Evolutionary conservation across 2,888 invertebrate species (phyloP), one percentile per base, ranked within the genome.

Genomic region (Drosophila gaucha): DNA sequence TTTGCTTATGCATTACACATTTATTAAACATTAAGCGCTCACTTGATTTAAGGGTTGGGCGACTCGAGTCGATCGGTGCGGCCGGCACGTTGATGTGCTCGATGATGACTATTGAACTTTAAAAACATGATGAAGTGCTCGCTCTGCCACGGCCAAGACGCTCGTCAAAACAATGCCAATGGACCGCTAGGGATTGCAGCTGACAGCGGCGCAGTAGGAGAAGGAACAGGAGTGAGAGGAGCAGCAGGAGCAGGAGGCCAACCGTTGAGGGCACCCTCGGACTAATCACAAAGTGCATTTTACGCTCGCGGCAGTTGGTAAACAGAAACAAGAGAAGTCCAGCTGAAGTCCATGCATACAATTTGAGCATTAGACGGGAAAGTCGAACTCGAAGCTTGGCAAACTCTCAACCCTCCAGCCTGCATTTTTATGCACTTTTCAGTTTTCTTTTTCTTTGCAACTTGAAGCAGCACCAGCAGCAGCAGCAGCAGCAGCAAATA

Each of bases 251-350:
- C 4, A 14, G 14, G 28, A 28, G 31, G 46, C 30, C 30, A 60
- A 62, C 52, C 56, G 50, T 47, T 52, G 41, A 33, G 41, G 55
- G 82, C 80, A 80, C 80, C 87, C 80, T 87, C 79, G 82, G 86
- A 80, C 82, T 84, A 86, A 88, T 84, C 84, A 84, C 87, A 84
- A 88, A 84, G 84, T 84, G 84, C 84, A 84, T 88, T 84, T 84
- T 84, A 67, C 68, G 84, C 84, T 80, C 68, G 86, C 82, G 88
- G 84, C 88, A 71, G 87, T 86, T 74, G 86, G 78, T 83, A 86
- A 88, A 84, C 76, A 75, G 80, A 82, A 80, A 75, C 78, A 80
- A 88, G 24, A 41, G 41, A 71, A 78, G 88, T 86, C 88, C 88
- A 80, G 82, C 66, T 67, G 65, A 69, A 80, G 84, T 83, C 80